phyloP scores from a whole-genome alignment of 2,797 vertebrate genomes.

The Molothrus ater region DNA sequence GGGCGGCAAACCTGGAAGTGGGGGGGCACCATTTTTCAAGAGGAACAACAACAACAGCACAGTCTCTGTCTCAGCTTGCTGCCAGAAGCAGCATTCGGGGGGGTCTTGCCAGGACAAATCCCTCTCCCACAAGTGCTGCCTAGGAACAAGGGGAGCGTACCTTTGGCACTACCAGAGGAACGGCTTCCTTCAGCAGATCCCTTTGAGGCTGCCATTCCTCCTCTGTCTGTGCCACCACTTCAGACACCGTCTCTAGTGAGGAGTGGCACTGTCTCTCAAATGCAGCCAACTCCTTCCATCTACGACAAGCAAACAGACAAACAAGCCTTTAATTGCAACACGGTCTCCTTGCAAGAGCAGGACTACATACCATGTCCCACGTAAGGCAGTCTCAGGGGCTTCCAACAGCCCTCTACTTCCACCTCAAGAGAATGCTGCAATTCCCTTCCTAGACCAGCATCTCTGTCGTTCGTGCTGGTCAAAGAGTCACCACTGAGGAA shows the following conservation, averaged over 20 bases:
- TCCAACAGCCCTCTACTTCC: neutral
- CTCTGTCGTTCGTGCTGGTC: neutral
- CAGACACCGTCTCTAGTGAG: neutral
- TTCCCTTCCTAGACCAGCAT: neutral
- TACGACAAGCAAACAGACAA: too few relatives aligned
- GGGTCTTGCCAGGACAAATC: neutral
- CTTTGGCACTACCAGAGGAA: neutral
- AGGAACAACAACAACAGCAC: too few relatives aligned
- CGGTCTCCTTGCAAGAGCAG: too few relatives aligned
- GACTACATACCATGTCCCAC: neutral
- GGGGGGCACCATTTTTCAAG: too few relatives aligned
- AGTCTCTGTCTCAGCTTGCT: too few relatives aligned
- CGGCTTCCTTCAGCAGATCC: neutral
- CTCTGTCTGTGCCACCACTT: neutral
- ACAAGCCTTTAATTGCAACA: too few relatives aligned
- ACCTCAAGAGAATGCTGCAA: neutral
- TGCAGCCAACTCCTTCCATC: too few relatives aligned
- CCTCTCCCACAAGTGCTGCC: neutral
- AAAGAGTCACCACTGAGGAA: neutral
- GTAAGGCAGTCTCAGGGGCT: too few relatives aligned
- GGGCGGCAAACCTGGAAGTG: too few relatives aligned
- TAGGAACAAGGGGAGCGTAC: too few relatives aligned
- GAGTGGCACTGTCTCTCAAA: too few relatives aligned
- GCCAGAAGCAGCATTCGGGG: neutral
- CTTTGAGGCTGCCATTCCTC: neutral